Evolutionary conservation across 2,797 vertebrate species (phyloP).

Genomic region (Sebastes vulpes): DNA sequence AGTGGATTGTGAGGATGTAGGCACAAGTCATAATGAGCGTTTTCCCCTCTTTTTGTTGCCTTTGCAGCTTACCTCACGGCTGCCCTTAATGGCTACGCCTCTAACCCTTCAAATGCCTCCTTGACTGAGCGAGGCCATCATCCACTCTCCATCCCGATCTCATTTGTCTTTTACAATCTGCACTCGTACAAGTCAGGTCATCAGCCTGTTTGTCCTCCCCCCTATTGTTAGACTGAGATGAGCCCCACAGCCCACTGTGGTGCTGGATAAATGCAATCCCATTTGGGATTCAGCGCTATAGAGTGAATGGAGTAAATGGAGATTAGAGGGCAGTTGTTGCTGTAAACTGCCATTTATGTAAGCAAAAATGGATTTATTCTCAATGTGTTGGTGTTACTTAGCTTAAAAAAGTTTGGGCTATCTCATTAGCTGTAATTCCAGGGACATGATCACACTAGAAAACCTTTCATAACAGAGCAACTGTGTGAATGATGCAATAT

Average conservation of each 20-base stretch:
- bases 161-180: conserved; percentile 67
- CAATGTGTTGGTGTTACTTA: neutral
- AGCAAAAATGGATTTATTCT: conserved; percentile 8
- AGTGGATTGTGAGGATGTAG: neutral
- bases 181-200: conserved; percentile 57
- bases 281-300: conserved; percentile 65
- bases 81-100: neutral
- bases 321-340: conserved; percentile 46
- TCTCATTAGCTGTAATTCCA: conserved; percentile 7
- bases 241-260: conserved; percentile 46
- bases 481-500: conserved; percentile 6
- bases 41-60: neutral
- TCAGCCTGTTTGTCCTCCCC: conserved; percentile 58
- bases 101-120: conserved; percentile 32
- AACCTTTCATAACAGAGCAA: neutral
- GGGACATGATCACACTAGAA: neutral
- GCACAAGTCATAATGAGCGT: neutral
- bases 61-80: conserved; percentile 7
- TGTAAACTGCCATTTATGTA: conserved; percentile 21
- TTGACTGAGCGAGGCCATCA: conserved; percentile 33
- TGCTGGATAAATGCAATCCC: conserved; percentile 64
- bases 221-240: conserved; percentile 70
- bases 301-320: conserved; percentile 51
- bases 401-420: neutral
- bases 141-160: conserved; percentile 45